Conservation (phyloP, 2,797 vertebrate genomes). For the Microhierax caerulescens region DNA sequence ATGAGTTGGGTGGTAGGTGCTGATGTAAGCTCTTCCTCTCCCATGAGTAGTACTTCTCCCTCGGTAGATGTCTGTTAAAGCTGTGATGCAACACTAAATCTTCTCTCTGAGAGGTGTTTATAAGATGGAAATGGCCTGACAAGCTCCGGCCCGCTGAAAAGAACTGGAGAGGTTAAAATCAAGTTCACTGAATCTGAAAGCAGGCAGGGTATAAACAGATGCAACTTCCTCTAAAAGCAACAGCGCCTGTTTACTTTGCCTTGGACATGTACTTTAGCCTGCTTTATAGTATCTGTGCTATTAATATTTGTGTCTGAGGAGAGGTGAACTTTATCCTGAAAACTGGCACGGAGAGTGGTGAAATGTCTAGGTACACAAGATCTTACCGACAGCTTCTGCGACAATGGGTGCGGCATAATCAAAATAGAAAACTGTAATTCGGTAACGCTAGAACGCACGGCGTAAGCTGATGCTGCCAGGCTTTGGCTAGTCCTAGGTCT, state of each 20-base stretch:
- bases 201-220: neutral
- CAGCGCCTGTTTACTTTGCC: neutral
- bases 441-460: neutral
- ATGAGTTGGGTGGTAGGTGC: neutral
- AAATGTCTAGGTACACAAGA: neutral
- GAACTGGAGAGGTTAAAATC: neutral
- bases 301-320: constrained; percentile 27
- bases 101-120: neutral
- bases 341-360: neutral
- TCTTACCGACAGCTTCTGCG: neutral
- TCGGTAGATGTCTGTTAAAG: neutral
- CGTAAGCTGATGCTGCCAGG: constrained; percentile 16
- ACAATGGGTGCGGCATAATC: neutral
- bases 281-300: neutral
- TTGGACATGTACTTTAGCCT: neutral
- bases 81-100: neutral
- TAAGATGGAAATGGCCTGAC: neutral
- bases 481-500: neutral
- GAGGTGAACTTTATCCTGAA: neutral
- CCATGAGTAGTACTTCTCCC: neutral
- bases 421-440: neutral
- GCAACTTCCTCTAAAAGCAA: neutral
- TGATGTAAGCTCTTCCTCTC: neutral
- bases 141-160: neutral
- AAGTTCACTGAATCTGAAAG: constrained; percentile 4